Evolutionary conservation across 2,797 vertebrate genomes (phyloP), one percentile per base, ranked within the genome.

Genomic region (Saxicola maurus): DNA sequence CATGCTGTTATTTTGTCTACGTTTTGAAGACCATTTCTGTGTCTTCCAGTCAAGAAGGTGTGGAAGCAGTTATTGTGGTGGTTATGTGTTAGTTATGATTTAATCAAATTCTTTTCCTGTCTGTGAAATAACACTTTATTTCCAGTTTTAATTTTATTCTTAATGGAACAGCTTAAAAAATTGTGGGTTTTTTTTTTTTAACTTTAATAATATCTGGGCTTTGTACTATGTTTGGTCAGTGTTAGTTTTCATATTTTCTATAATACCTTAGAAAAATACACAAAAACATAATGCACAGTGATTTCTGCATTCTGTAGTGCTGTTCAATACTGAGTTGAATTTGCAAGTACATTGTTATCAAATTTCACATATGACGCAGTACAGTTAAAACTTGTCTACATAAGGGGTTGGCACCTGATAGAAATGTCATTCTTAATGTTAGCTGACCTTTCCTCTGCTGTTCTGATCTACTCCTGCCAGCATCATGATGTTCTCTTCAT

Each of bases 331-430:
- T 38, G 76, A 89, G 53, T 87, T 92, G 86, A 91, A 78, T 81
- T 75, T 78, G 30, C 82, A 77, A 74, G 56, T 51, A 65, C 30
- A 7, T 42, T 67, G 51, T 92, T 92, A 89, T 87, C 83, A 65
- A 75, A 81, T 94, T 89, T 89, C 83, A 61, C 11, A 16, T 75
- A 59, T 91, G 90, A 91, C 28, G 12, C 83, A 91, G 62, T 93
- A 65, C 62, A 86, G 62, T 91, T 92, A 75, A 89, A 80, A 83
- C 73, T 94, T 81, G 69, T 87, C 87, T 75, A 37, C 51, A 81
- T 87, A 89, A 92, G 74, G 62, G 48, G 38, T 42, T 94, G 86
- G 92, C 83, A 90, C 55, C 77, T 91, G 93, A 93, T 94, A 89
- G 37, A 74, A 75, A 40, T 57, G 69, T 75, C 69, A 51, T 81